A percentile compares a stretch with the other conserved stretches of the same genome.
These are phyloP conservation scores for Pseudomyrmex sp. DNA, from an alignment of 1,140 invertebrate genomes.

Conservation along the genomic window DNA sequence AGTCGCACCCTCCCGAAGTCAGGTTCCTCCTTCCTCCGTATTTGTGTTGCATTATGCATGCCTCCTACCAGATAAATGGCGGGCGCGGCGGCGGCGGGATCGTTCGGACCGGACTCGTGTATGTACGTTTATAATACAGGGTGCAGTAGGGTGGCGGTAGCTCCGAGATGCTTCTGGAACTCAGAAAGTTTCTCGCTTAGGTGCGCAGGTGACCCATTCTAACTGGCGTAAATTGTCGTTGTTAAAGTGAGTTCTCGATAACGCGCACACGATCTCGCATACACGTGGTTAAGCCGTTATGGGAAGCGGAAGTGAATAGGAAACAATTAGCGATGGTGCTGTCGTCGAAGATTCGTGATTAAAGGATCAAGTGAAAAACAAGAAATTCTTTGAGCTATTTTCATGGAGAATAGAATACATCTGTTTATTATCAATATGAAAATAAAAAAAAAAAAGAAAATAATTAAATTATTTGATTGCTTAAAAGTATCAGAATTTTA, in stretches of 20 bases:
- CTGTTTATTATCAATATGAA: neutral
- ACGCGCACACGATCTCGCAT: slow-evolving; percentile 3
- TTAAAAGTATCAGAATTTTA: too few relatives aligned
- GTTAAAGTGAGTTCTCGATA: slow-evolving; percentile 60
- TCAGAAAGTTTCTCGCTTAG: slow-evolving; percentile 61
- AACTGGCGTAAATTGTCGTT: slow-evolving; percentile 64
- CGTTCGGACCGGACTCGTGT: slow-evolving; percentile 51
- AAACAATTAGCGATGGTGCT: slow-evolving; percentile 1
- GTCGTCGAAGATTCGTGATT: neutral
- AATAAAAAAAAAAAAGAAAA: neutral
- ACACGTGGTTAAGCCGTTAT: slow-evolving; percentile 20
- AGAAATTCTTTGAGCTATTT: neutral
- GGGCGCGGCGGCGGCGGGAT: slow-evolving; percentile 22
- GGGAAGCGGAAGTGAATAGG: neutral
- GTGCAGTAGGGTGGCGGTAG: neutral
- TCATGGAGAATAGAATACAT: too few relatives aligned
- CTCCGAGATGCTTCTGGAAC: slow-evolving; percentile 33
- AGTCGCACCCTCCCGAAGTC: slow-evolving; percentile 19
- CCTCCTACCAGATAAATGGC: slow-evolving; percentile 61
- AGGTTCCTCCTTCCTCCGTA: slow-evolving; percentile 4
- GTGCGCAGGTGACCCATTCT: slow-evolving; percentile 67
- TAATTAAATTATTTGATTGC: neutral
- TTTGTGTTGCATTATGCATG: slow-evolving; percentile 61
- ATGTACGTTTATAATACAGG: slow-evolving; percentile 62
- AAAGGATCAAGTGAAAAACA: neutral